phyloP scores from a whole-genome alignment of 2,797 vertebrate species.

The Halcyon smyrnensis region DNA sequence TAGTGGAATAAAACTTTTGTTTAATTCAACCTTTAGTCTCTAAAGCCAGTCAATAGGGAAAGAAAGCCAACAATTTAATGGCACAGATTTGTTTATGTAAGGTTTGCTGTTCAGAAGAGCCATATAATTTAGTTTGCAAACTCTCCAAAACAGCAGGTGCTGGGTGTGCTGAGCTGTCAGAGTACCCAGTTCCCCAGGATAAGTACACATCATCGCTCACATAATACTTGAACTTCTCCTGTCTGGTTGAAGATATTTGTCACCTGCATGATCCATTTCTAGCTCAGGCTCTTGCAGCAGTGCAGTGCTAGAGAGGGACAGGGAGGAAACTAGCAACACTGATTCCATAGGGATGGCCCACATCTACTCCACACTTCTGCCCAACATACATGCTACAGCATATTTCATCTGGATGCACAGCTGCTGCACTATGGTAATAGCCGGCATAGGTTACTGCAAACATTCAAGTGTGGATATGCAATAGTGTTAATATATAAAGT shows the following conservation, averaged over 20 bases:
- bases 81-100: constrained; percentile 16
- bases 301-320: background rate
- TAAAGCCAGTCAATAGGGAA: constrained; percentile 18
- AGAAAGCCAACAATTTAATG: constrained; percentile 37
- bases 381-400: background rate
- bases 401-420: background rate
- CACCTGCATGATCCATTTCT: background rate
- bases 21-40: constrained; percentile 51
- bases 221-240: background rate
- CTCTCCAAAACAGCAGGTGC: constrained; percentile 23
- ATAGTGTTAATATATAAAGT: background rate
- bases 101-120: constrained; percentile 6
- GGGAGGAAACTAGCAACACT: background rate
- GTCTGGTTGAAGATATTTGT: background rate
- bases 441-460: background rate
- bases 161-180: background rate
- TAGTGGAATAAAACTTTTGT: constrained; percentile 54
- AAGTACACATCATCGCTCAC: background rate
- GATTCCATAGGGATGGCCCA: background rate
- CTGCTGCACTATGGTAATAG: background rate
- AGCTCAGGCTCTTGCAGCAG: background rate
- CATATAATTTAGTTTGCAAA: background rate
- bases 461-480: background rate
- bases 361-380: background rate
- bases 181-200: rapidly evolving